Evolutionary conservation across 2,797 vertebrate genomes (phyloP).

Genomic region (Epinephelus coioides): DNA sequence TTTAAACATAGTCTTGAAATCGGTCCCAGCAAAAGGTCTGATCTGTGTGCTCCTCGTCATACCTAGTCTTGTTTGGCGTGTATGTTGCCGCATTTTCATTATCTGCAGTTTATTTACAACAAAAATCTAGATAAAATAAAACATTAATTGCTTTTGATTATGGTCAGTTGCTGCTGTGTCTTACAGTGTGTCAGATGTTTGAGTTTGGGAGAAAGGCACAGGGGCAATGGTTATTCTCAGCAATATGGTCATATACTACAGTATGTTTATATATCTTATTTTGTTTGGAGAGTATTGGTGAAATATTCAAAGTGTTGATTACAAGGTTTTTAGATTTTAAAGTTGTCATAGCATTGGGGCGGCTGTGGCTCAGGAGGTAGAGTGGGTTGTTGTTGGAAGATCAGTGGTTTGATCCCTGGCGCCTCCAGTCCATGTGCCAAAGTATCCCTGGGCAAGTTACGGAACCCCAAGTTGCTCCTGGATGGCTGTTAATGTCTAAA

Average conservation of each 20-base stretch:
- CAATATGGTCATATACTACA: background rate
- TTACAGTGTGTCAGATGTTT: background rate
- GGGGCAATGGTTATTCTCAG: background rate
- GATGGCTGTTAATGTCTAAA: no score
- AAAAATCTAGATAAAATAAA: background rate
- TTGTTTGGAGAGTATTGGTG: background rate
- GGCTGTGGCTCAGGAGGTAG: no score
- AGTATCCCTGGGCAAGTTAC: no score
- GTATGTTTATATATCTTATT: background rate
- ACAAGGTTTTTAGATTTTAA: background rate
- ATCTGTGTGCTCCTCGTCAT: background rate
- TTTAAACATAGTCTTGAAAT: background rate
- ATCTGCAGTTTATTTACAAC: background rate
- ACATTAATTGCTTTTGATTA: background rate
- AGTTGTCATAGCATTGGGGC: background rate
- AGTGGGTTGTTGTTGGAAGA: no score
- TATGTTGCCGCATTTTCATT: background rate
- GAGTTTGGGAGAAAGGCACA: background rate
- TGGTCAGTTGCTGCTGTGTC: background rate
- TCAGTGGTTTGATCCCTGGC: no score
- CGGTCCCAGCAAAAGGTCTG: background rate
- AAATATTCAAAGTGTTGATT: background rate
- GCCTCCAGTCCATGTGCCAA: no score
- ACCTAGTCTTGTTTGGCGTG: background rate
- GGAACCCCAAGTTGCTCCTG: no score